A percentile compares a stretch with the other conserved stretches of the same genome.
These are phyloP conservation scores for Agrotis puta DNA, from an alignment of 2,888 invertebrate species.

Conservation along the genomic window DNA sequence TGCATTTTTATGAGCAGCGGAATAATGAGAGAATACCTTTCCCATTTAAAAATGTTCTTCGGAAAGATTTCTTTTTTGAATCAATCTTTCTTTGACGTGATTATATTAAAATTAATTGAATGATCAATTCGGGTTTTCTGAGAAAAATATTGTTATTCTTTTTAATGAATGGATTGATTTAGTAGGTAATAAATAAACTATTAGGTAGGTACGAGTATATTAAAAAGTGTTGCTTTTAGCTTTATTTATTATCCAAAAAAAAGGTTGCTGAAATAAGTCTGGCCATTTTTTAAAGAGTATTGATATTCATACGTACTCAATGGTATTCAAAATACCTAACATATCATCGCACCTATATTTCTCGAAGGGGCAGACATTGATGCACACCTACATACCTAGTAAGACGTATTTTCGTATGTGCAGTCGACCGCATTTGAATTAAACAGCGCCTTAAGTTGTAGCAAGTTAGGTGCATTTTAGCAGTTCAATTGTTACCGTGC, in stretches of 20 bases:
- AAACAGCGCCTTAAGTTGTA: neutral
- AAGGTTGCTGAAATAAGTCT: too few relatives aligned
- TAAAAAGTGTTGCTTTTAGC: too few relatives aligned
- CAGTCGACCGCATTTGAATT: neutral
- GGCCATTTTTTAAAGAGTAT: neutral
- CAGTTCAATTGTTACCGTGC: neutral
- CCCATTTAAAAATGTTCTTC: constrained; percentile 9
- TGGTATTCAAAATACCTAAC: too few relatives aligned
- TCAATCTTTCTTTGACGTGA: constrained; percentile 37
- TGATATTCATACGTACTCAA: neutral
- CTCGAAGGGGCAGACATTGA: too few relatives aligned
- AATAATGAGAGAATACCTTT: constrained; percentile 37
- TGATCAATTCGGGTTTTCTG: constrained; percentile 27
- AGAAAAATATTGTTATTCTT: constrained; percentile 12
- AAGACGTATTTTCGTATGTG: too few relatives aligned
- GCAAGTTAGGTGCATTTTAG: neutral
- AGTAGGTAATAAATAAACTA: neutral
- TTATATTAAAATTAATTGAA: constrained; percentile 45
- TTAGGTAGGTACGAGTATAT: too few relatives aligned
- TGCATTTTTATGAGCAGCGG: constrained; percentile 52
- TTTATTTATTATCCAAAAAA: too few relatives aligned
- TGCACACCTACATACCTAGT: too few relatives aligned
- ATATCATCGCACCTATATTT: too few relatives aligned
- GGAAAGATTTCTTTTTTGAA: constrained; percentile 13
- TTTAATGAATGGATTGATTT: neutral